phyloP scores from a whole-genome alignment of 2,888 invertebrate genomes.

The Apodemia mormo region DNA sequence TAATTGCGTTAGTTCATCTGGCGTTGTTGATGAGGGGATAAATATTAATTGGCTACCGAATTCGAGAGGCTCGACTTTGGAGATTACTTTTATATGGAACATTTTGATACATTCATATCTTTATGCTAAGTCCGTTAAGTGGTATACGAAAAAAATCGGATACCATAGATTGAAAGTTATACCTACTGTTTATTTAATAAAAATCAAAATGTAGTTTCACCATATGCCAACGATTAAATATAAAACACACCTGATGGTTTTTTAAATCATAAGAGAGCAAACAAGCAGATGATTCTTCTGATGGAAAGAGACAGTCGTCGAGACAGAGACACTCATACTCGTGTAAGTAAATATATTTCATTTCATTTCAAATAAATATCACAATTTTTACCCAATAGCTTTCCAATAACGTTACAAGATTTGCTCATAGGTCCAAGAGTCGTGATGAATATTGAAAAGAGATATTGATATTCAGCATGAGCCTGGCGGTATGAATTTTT shows the following conservation, averaged over 20 bases:
- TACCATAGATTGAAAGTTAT: background rate
- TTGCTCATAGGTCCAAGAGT: background rate
- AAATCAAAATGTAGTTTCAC: too few relatives aligned
- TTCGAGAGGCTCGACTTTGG: background rate
- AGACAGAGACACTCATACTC: too few relatives aligned
- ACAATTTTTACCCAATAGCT: too few relatives aligned
- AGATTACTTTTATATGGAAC: background rate
- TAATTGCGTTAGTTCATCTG: slow-evolving; percentile 59
- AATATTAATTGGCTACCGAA: background rate
- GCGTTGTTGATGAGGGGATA: slow-evolving; percentile 46
- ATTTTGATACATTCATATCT: background rate
- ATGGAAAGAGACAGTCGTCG: too few relatives aligned
- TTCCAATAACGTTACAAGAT: background rate
- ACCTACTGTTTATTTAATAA: too few relatives aligned
- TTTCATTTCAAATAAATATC: too few relatives aligned
- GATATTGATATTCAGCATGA: background rate
- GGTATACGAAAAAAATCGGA: background rate
- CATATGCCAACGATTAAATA: too few relatives aligned
- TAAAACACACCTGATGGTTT: too few relatives aligned
- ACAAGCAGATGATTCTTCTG: too few relatives aligned
- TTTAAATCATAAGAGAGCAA: too few relatives aligned
- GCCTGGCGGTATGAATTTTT: background rate
- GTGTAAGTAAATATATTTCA: too few relatives aligned
- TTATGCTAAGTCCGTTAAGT: background rate
- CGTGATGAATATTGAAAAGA: slow-evolving; percentile 7